Base-by-base conservation (phyloP, 2,113 vertebrate species). In the Pterocles gutturalis region DNA sequence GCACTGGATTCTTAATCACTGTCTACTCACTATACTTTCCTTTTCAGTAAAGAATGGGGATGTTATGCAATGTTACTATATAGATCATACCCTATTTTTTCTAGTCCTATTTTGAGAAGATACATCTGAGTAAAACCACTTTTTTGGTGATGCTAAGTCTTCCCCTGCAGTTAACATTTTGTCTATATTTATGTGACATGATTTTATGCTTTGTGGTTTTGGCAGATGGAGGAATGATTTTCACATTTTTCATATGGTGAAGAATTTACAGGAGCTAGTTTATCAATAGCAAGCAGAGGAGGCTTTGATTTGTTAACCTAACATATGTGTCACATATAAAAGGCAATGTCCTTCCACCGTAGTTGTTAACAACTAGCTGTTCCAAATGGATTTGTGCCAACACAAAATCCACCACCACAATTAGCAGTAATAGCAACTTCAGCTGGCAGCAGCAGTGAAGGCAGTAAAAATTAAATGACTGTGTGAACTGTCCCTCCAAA, bases 351-450 rank as follows among this genome's bases (percentile, higher is more conserved):
- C 79, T 96, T 96, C 75, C 75, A 38, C 71, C 58, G 55, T 61
- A 55, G 51, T 31, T 85, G 91, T 69, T 88, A 60, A 83, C 86
- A 80, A 79, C n/a, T 75, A 83, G 48, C 84, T 87, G 65, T 8
- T 94, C 93, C 93, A 87, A 62, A 71, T 67, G 93, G 91, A 84
- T 53, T 91, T 79, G 77, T 95, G 95, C 87, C 96, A 96, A 55
- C 79, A 92, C 62, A 81, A 71, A 88, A 96, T 94, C 79, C 76
- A 83, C 70, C 85, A 88, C 82, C 64, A 66, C 82, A 80, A 77
- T 94, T 87, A 94, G 75, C 71, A 80, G 62, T 49, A 89, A 88
- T 25, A 72, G 81, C 65, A 92, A 57, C 87, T 94, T 95, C 86
- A 94, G 57, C 91, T 96, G 90, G 78, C 84, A 96, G 45, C 49